Evolutionary conservation across 1,140 invertebrate genomes (phyloP).

Genomic region (Sminthurinus signatus): DNA sequence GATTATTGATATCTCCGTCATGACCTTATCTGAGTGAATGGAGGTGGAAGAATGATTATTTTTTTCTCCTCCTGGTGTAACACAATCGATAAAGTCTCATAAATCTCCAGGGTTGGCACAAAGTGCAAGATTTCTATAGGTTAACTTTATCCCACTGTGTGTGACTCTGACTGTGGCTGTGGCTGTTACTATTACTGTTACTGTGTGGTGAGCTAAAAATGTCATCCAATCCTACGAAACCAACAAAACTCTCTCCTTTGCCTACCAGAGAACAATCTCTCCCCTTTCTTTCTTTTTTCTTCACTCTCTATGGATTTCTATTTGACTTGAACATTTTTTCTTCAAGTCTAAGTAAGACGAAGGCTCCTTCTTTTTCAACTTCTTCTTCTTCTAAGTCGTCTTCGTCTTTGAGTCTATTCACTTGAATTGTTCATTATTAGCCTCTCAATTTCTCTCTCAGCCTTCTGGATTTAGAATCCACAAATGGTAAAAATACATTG

Average conservation of each 20-base stretch:
- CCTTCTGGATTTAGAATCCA: no score
- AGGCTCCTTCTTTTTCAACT: no score
- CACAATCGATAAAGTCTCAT: constrained; percentile 39
- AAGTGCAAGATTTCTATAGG: constrained; percentile 29
- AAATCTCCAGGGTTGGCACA: constrained; percentile 30
- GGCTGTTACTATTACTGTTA: no score
- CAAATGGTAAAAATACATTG: no score
- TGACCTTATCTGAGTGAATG: constrained; percentile 39
- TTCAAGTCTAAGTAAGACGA: no score
- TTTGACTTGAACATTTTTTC: no score
- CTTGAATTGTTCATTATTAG: constrained; percentile 24
- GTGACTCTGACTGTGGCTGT: no score
- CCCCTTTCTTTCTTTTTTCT: not conserved
- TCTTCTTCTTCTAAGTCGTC: not conserved
- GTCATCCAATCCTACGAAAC: constrained; percentile 28
- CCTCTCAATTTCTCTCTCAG: not conserved
- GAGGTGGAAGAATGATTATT: constrained; percentile 40
- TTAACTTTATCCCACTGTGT: constrained; percentile 30
- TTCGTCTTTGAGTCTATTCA: constrained; percentile 13
- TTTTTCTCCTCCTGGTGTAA: constrained; percentile 37
- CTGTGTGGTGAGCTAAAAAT: constrained; percentile 31
- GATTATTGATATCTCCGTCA: constrained; percentile 38
- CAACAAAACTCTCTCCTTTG: constrained; percentile 3
- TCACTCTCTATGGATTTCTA: no score
- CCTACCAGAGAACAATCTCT: not conserved